phyloP scores from a whole-genome alignment of 2,797 vertebrate species.

The Cynopterus sphinx region DNA sequence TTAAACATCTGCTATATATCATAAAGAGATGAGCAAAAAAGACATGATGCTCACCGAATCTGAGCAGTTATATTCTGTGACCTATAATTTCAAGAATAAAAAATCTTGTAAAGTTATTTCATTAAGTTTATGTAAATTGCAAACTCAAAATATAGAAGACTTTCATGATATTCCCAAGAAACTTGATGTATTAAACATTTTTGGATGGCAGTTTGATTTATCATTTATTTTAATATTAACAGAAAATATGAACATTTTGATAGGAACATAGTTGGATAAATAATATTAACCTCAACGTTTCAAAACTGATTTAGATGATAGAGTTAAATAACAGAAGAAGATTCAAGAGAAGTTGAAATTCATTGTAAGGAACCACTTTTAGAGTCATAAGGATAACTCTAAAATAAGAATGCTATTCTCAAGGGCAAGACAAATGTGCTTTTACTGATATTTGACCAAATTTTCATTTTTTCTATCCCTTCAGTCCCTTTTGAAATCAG shows the following conservation, averaged over 20 bases:
- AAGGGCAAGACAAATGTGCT: neutral
- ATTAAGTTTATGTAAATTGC: constrained; percentile 25
- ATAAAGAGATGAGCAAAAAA: neutral
- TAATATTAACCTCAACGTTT: neutral
- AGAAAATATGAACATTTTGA: constrained; percentile 26
- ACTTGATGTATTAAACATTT: constrained; percentile 2
- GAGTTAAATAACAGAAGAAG: constrained; percentile 31
- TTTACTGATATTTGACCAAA: neutral
- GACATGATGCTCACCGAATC: neutral
- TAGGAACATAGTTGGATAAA: neutral
- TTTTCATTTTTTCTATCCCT: neutral
- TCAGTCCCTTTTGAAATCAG: neutral
- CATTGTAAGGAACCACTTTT: neutral
- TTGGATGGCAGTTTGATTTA: neutral
- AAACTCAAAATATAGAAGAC: neutral
- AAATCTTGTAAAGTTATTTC: neutral
- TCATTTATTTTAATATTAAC: constrained; percentile 26
- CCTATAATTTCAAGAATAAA: neutral
- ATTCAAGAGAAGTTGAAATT: constrained; percentile 45
- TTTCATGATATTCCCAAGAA: constrained; percentile 1
- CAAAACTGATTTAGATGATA: constrained; percentile 33
- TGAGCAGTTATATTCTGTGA: neutral
- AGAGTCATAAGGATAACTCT: neutral
- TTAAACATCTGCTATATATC: neutral
- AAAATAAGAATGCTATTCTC: neutral